Percentiles rank a stretch among this genome's conserved stretches.
Evolutionary conservation across 2,113 vertebrate genomes (phyloP).

Genomic region (Ptychochromis oligacanthus): DNA sequence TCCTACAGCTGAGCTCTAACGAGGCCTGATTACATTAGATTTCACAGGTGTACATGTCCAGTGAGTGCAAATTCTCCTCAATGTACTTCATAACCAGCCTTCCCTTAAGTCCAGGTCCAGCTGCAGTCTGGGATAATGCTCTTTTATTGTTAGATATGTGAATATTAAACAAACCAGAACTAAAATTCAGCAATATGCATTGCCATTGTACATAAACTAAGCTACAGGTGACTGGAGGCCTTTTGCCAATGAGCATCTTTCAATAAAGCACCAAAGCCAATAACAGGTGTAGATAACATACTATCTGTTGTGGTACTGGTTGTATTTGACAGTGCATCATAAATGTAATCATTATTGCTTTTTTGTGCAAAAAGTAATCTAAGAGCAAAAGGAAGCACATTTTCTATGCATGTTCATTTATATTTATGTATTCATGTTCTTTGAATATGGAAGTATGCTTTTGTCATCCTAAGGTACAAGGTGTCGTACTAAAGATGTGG

Average conservation of each 20-base stretch:
- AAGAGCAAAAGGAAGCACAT: background rate
- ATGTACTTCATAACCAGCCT: background rate
- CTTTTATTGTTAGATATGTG: background rate
- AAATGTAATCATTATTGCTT: slow-evolving; percentile 7
- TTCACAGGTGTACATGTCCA: background rate
- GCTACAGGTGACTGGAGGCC: background rate
- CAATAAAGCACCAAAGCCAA: background rate
- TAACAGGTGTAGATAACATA: background rate
- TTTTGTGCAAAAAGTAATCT: background rate
- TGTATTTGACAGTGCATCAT: background rate
- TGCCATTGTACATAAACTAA: background rate
- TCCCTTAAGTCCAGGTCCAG: background rate
- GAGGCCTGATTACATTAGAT: background rate
- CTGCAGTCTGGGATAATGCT: background rate
- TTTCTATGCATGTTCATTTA: slow-evolving; percentile 54
- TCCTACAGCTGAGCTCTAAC: background rate
- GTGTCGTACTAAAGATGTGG: background rate
- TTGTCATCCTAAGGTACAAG: background rate
- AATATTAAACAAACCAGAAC: background rate
- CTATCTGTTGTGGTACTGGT: background rate
- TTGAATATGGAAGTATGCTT: slow-evolving; percentile 36
- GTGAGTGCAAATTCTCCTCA: background rate
- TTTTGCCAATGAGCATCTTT: background rate
- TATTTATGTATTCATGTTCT: slow-evolving; percentile 52
- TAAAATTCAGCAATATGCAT: background rate